phyloP scores from a whole-genome alignment of 53 echinoderm and acorn worm genomes.

The Hippasteria phrygiana region DNA sequence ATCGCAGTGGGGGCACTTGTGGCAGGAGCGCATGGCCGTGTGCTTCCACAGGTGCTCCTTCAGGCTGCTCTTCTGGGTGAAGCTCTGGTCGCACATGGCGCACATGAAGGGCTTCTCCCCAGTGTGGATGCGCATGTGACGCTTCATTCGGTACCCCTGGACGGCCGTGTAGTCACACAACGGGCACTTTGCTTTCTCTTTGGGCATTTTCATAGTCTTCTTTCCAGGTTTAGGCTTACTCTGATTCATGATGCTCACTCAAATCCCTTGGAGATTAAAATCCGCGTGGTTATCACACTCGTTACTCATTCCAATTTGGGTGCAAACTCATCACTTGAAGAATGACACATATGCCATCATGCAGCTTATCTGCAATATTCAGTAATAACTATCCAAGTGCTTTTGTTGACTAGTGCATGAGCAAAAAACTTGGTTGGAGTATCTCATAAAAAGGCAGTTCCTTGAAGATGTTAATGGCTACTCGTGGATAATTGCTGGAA shows the following conservation, averaged over 20 bases:
- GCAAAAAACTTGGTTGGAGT: too few species aligned
- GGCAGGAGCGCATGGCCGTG: slow-evolving; percentile 81
- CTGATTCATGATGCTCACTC: slow-evolving; percentile 17
- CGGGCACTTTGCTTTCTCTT: slow-evolving; percentile 30
- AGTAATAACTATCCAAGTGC: too few species aligned
- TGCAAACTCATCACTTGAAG: too few species aligned
- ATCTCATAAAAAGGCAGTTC: too few species aligned
- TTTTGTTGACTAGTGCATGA: too few species aligned
- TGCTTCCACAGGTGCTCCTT: slow-evolving; percentile 99
- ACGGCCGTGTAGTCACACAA: slow-evolving; percentile 39
- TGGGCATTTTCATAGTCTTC: slow-evolving; percentile 14
- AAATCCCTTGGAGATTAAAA: not conserved
- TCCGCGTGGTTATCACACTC: too few species aligned
- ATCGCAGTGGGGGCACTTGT: slow-evolving; percentile 94
- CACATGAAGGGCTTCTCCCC: slow-evolving; percentile 79
- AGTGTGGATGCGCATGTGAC: slow-evolving; percentile 70
- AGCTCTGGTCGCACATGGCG: slow-evolving; percentile 92
- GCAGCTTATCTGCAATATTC: too few species aligned
- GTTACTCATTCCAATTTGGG: too few species aligned
- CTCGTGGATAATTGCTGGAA: too few species aligned
- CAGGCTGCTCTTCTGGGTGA: slow-evolving; percentile 97
- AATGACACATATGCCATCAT: too few species aligned
- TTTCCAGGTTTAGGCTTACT: not conserved
- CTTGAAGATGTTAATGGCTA: too few species aligned
- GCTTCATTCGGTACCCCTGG: slow-evolving; percentile 54